phyloP scores from a whole-genome alignment of 2,888 invertebrate species.

The Sesia bembeciformis region DNA sequence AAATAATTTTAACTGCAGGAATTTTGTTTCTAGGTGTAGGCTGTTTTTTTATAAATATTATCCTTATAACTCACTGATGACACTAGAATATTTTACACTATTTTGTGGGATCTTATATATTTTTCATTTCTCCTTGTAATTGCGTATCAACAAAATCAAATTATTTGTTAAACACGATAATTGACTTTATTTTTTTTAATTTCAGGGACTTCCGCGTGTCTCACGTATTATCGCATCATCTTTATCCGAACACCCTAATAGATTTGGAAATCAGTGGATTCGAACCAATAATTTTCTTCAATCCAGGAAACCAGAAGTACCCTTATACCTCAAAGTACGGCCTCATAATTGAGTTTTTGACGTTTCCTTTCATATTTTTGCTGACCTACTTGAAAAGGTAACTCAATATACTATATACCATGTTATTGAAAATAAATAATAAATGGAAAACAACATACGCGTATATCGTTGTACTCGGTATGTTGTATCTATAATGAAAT shows the following conservation, averaged over 20 bases:
- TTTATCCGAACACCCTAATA: conserved; percentile 84
- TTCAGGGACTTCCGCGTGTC: conserved; percentile 83
- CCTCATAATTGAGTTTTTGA: conserved; percentile 53
- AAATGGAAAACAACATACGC: too few relatives aligned
- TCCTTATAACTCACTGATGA: too few relatives aligned
- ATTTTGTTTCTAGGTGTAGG: too few relatives aligned
- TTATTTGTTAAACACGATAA: too few relatives aligned
- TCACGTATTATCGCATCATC: conserved; percentile 86
- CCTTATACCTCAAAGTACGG: conserved; percentile 58
- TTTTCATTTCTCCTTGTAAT: neutral
- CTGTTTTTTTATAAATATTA: too few relatives aligned
- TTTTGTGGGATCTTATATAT: neutral
- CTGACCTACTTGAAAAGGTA: conserved; percentile 56
- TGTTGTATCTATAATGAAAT: too few relatives aligned
- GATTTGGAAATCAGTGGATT: conserved; percentile 82
- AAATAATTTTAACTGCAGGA: too few relatives aligned
- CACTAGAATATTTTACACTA: too few relatives aligned
- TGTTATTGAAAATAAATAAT: too few relatives aligned
- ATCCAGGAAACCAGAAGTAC: conserved; percentile 74
- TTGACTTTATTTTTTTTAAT: conserved; percentile 6
- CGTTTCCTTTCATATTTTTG: conserved; percentile 51
- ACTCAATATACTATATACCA: conserved; percentile 3
- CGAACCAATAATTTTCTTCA: conserved; percentile 81
- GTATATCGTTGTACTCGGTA: too few relatives aligned
- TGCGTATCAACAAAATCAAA: too few relatives aligned